phyloP scores from a whole-genome alignment of 2,797 vertebrate species.

The Dallia pectoralis region DNA sequence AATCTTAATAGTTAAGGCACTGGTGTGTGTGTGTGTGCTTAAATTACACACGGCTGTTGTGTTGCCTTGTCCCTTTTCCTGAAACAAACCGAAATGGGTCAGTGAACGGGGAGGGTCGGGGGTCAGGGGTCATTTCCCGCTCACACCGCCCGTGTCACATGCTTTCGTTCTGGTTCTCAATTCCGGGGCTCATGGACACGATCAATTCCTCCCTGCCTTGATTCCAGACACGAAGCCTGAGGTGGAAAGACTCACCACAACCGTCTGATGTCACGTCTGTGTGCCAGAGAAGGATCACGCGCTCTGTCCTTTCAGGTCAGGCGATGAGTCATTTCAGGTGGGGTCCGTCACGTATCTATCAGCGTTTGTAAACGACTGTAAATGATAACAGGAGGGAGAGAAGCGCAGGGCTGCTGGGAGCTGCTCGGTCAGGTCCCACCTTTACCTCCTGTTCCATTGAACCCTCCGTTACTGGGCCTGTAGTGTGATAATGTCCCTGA shows the following conservation, averaged over 20 bases:
- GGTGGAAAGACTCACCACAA: not conserved
- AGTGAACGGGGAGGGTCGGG: not conserved
- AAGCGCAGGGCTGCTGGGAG: not conserved
- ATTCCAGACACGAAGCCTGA: not conserved
- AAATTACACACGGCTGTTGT: not conserved
- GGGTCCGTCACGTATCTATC: not conserved
- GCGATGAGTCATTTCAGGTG: not conserved
- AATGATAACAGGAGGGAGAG: conserved; percentile 6
- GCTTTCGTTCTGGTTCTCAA: not conserved
- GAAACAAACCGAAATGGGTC: not conserved
- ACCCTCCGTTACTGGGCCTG: not conserved
- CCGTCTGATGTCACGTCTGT: not conserved
- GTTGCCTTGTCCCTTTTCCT: not conserved
- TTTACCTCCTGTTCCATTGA: not conserved
- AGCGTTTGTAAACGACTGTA: conserved; percentile 11
- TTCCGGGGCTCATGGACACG: not conserved
- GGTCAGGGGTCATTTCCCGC: not conserved
- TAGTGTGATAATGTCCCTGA: not conserved
- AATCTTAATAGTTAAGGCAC: not conserved
- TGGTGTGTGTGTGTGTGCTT: not conserved
- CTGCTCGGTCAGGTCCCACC: not conserved
- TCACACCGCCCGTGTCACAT: not conserved
- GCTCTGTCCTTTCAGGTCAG: not conserved
- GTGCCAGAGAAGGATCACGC: not conserved
- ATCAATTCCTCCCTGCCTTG: not conserved